Conservation (phyloP, 1,140 invertebrate genomes). For the Drosophila ogumai region DNA sequence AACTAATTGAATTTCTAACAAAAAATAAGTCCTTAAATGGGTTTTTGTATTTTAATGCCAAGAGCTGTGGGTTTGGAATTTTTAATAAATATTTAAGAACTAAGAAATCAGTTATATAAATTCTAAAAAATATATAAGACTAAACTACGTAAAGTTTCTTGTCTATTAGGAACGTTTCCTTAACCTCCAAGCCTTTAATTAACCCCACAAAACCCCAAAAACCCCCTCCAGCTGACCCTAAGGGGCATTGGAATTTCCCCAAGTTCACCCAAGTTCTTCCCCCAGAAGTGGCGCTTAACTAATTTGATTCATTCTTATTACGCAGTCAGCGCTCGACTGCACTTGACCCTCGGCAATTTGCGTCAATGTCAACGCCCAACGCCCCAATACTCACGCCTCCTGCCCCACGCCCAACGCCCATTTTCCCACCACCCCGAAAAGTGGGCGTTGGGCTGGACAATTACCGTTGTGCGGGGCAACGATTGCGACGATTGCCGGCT, state of each 20-base stretch:
- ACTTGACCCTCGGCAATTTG: conserved; percentile 78
- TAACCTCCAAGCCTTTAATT: background rate
- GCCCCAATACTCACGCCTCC: background rate
- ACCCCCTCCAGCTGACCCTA: background rate
- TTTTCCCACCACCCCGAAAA: background rate
- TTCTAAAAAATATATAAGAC: background rate
- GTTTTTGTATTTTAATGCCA: background rate
- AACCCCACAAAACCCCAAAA: background rate
- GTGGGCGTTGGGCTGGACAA: conserved; percentile 39
- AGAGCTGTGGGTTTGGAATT: background rate
- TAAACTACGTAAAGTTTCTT: no score
- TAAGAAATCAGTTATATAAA: background rate
- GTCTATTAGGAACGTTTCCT: no score
- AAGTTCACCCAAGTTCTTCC: conserved; percentile 12
- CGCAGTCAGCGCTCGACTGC: conserved; percentile 52
- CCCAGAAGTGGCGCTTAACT: conserved; percentile 50
- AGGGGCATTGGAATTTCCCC: conserved; percentile 17
- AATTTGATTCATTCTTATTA: conserved; percentile 74
- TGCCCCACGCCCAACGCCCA: background rate
- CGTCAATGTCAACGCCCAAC: conserved; percentile 72
- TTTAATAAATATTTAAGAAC: background rate
- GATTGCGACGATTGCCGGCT: conserved; percentile 43
- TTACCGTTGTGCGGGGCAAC: conserved; percentile 55
- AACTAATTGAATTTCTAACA: background rate
- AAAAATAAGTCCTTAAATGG: background rate